A percentile compares a stretch with the other conserved stretches of the same genome.
phyloP scores from a whole-genome alignment of 2,113 vertebrate genomes.

The Spheniscus mendiculus region DNA sequence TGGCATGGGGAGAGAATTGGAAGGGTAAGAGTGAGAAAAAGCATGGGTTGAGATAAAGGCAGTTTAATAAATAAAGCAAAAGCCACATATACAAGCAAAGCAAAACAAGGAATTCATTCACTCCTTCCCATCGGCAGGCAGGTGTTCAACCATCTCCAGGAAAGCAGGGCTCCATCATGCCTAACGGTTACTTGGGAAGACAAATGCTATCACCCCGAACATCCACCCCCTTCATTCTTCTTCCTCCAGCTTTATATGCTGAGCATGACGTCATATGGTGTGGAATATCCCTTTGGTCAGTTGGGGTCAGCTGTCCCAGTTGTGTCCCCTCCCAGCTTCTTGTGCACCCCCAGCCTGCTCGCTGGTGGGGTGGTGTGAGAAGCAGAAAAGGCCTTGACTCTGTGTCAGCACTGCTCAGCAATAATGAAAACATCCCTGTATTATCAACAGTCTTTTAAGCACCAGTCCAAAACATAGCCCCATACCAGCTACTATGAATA shows the following conservation, averaged over 20 bases:
- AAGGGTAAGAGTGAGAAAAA: not conserved
- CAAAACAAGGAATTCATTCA: not conserved
- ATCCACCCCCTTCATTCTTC: too few relatives aligned
- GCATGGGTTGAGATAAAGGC: not conserved
- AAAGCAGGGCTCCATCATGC: not conserved
- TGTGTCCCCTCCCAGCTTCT: too few relatives aligned
- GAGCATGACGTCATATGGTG: too few relatives aligned
- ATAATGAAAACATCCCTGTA: fast-evolving
- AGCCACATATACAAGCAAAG: fast-evolving
- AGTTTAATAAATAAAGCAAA: not conserved
- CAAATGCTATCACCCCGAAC: too few relatives aligned
- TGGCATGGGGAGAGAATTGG: not conserved
- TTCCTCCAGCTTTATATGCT: too few relatives aligned
- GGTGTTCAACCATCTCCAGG: not conserved
- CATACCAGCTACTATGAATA: not conserved
- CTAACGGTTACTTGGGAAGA: fast-evolving
- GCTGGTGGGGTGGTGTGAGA: not conserved
- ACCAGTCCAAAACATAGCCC: not conserved
- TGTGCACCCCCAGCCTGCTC: not conserved
- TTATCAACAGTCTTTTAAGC: not conserved
- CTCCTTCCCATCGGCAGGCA: not conserved
- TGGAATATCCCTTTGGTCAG: too few relatives aligned
- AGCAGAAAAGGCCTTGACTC: not conserved
- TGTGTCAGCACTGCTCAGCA: not conserved
- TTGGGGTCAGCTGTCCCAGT: too few relatives aligned